phyloP scores from a whole-genome alignment of 2,113 vertebrate species.

The Eulacestoma nigropectus region DNA sequence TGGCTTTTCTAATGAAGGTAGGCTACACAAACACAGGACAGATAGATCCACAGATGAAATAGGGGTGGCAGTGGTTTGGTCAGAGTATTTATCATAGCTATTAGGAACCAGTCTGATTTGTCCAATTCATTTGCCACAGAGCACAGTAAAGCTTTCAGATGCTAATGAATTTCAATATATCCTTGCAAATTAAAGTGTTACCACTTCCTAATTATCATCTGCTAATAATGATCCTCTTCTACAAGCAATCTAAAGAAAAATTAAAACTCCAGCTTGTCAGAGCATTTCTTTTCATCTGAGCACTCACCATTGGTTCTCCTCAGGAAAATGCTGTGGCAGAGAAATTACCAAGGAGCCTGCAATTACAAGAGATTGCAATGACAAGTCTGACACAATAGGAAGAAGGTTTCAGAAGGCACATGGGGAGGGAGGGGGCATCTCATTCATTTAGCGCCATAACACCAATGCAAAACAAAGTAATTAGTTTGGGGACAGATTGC shows the following conservation, averaged over 20 bases:
- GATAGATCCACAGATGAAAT: neutral
- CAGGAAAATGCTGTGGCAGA: neutral
- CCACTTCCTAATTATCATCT: conserved; percentile 57
- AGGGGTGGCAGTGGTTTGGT: neutral
- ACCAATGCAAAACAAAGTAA: conserved; percentile 47
- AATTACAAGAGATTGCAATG: conserved; percentile 63
- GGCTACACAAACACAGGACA: neutral
- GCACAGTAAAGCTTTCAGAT: conserved; percentile 2
- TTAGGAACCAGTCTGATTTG: neutral
- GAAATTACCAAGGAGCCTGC: conserved; percentile 49
- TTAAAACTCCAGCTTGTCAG: conserved; percentile 39
- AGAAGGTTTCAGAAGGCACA: conserved; percentile 7
- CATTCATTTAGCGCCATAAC: conserved; percentile 58
- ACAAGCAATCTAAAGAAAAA: conserved; percentile 51
- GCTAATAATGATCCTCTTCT: conserved; percentile 59
- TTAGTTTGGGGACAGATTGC: conserved; percentile 63
- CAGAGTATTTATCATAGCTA: neutral
- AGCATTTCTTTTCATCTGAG: conserved; percentile 40
- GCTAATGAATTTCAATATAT: conserved; percentile 54
- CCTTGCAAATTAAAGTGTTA: conserved; percentile 53
- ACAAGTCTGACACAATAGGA: conserved; percentile 36
- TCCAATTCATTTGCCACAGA: conserved; percentile 15
- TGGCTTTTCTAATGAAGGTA: neutral
- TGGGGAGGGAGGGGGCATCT: neutral
- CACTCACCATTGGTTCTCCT: conserved; percentile 31